Percentiles rank a stretch among this genome's conserved stretches.
These are phyloP conservation scores for Poecilia wingei DNA, from an alignment of 2,797 vertebrate species.

Conservation along the genomic window DNA sequence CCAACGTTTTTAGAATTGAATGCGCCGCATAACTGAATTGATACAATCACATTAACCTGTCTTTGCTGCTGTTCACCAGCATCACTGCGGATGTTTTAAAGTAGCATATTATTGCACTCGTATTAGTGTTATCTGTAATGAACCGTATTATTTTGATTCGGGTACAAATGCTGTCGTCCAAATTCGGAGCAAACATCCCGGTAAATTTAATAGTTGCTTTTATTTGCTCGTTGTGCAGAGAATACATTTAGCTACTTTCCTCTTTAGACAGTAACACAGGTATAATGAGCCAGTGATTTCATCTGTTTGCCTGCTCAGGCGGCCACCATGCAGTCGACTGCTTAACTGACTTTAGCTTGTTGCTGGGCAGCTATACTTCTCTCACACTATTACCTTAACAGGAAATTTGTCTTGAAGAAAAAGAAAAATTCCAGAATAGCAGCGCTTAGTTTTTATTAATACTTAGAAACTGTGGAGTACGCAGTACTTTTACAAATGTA, in stretches of 20 bases:
- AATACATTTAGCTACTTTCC: background rate
- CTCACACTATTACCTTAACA: background rate
- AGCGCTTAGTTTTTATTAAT: no score
- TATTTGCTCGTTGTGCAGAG: background rate
- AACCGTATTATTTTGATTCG: background rate
- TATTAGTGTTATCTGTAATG: background rate
- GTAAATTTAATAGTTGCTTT: background rate
- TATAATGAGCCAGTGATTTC: background rate
- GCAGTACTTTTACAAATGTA: no score
- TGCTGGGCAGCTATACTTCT: background rate
- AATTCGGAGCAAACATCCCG: background rate
- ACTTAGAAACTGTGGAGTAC: no score
- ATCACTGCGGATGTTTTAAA: background rate
- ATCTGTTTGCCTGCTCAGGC: background rate
- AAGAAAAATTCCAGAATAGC: no score
- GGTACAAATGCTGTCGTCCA: background rate
- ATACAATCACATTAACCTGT: background rate
- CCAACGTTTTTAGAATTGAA: conserved; percentile 20
- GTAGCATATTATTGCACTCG: background rate
- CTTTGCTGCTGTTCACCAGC: background rate
- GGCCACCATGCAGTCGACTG: background rate
- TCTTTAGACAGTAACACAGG: background rate
- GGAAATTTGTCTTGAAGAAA: background rate
- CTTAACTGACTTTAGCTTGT: background rate
- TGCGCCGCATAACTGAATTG: background rate